Evolutionary conservation across 1,140 invertebrate species (phyloP).

Genomic region (Papilio polytes): DNA sequence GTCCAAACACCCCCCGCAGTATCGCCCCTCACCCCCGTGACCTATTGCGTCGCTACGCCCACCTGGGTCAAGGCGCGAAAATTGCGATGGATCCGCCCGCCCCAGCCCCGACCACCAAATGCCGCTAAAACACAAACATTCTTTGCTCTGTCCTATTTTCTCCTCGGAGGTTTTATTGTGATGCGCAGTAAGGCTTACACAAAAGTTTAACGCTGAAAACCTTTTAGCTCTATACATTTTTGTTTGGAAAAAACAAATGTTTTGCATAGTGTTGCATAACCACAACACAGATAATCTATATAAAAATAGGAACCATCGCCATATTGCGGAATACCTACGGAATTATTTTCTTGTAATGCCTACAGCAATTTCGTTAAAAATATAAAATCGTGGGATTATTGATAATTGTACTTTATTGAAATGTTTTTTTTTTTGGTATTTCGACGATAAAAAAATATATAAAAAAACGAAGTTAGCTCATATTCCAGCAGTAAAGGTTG

Average conservation of each 20-base stretch:
- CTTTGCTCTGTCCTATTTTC: conserved; percentile 1
- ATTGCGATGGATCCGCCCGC: conserved; percentile 54
- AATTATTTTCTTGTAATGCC: no score
- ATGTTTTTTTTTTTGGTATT: no score
- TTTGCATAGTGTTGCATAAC: neutral
- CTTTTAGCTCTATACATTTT: neutral
- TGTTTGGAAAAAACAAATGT: neutral
- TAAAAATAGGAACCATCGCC: no score
- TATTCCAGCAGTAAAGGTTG: no score
- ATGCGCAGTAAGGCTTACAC: conserved; percentile 5
- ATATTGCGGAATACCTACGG: no score
- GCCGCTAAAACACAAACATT: conserved; percentile 11
- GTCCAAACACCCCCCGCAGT: conserved; percentile 74
- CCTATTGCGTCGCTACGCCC: conserved; percentile 77
- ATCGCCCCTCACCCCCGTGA: conserved; percentile 63
- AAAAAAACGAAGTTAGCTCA: no score
- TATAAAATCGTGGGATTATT: no score
- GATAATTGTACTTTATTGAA: no score
- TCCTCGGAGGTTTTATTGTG: neutral
- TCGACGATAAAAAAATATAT: no score
- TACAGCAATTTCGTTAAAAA: no score
- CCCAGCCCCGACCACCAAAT: conserved; percentile 8
- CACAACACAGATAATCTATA: no score
- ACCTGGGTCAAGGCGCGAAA: conserved; percentile 79
- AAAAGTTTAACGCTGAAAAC: conserved; percentile 1